Conservation (phyloP, 2,888 invertebrate species). For the Adelphocoris suturalis region DNA sequence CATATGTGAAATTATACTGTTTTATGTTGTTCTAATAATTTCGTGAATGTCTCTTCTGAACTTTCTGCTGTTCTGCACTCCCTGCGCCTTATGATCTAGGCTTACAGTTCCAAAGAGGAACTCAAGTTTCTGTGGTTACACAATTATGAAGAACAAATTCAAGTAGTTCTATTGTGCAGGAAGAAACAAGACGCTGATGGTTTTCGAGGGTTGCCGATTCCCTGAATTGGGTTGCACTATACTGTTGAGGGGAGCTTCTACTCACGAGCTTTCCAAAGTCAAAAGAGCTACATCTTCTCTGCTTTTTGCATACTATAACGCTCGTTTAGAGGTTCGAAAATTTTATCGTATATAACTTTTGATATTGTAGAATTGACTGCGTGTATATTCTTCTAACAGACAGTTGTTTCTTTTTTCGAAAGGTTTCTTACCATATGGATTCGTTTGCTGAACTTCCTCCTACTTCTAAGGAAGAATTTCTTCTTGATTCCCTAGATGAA, state of each 20-base stretch:
- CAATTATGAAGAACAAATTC: no score
- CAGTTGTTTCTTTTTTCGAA: neutral
- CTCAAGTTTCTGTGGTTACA: no score
- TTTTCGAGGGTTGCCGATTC: constrained; percentile 93
- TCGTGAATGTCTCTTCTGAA: no score
- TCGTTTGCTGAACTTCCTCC: constrained; percentile 88
- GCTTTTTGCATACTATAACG: constrained; percentile 92
- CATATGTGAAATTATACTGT: no score
- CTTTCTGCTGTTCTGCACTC: no score
- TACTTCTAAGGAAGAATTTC: constrained; percentile 62
- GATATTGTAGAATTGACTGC: no score
- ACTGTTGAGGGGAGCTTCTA: constrained; percentile 76
- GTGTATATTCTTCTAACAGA: no score
- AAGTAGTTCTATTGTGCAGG: constrained; percentile 80
- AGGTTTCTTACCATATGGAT: constrained; percentile 88
- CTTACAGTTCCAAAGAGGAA: no score
- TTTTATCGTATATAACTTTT: neutral
- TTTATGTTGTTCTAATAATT: no score
- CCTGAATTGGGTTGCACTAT: constrained; percentile 78
- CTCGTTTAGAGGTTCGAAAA: constrained; percentile 82
- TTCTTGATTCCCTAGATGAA: constrained; percentile 65
- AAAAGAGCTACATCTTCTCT: constrained; percentile 91
- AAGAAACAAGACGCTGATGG: constrained; percentile 92
- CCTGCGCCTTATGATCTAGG: no score
- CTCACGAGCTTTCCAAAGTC: constrained; percentile 81